Evolutionary conservation across 2,113 vertebrate genomes (phyloP).

Genomic region (Edolisoma coerulescens): DNA sequence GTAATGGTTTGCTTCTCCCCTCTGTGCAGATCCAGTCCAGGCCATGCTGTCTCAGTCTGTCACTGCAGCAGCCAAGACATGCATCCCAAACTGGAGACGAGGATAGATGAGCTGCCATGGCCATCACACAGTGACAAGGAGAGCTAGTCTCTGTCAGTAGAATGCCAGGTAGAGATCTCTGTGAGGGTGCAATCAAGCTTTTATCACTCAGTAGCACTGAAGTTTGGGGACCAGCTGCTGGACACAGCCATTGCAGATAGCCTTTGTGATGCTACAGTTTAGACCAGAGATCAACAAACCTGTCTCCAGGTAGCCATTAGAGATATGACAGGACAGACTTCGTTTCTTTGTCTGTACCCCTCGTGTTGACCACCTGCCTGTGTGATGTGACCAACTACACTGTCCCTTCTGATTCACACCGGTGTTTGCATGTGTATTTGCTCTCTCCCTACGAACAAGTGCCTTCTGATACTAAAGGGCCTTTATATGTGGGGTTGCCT

Average conservation of each 20-base stretch:
- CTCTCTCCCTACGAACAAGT: background rate
- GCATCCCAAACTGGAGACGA: background rate
- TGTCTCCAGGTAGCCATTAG: background rate
- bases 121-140: background rate
- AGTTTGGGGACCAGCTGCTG: background rate
- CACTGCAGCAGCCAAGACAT: accelerated
- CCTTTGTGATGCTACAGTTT: background rate
- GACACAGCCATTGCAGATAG: background rate
- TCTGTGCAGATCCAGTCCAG: background rate
- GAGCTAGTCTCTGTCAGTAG: background rate
- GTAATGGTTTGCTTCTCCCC: background rate
- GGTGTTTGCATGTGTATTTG: background rate
- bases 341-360: background rate
- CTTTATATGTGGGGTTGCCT: background rate
- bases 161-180: background rate
- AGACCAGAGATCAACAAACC: background rate
- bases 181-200: background rate
- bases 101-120: accelerated
- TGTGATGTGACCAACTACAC: background rate
- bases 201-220: background rate
- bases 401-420: background rate
- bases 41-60: accelerated
- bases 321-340: background rate
- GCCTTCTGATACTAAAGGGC: background rate
- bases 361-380: background rate